Conservation (phyloP, 2,113 vertebrate genomes). For the Cyprichromis sp. region DNA sequence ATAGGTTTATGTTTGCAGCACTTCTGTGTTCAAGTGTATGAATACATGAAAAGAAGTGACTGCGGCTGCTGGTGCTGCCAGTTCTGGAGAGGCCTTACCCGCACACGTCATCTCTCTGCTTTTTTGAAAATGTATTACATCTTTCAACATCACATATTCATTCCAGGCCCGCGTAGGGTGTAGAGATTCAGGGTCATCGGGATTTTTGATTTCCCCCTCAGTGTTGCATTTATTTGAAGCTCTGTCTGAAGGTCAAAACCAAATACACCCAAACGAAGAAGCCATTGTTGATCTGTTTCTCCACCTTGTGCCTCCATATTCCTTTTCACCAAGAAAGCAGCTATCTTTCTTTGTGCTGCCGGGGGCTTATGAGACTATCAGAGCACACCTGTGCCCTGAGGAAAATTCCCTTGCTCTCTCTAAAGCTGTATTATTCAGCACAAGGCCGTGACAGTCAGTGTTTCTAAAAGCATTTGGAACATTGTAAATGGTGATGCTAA, state of each 20-base stretch:
- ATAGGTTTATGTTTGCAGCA: neutral
- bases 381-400: conserved; percentile 62
- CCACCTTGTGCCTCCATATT: conserved; percentile 50
- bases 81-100: conserved; percentile 34
- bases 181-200: conserved; percentile 53
- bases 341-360: conserved; percentile 59
- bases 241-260: conserved; percentile 62
- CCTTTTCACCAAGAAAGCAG: conserved; percentile 59
- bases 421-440: conserved; percentile 65
- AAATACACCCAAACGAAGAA: conserved; percentile 56
- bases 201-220: conserved; percentile 50
- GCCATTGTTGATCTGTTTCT: conserved; percentile 58
- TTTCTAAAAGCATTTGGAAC: conserved; percentile 56
- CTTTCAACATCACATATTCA: conserved; percentile 33
- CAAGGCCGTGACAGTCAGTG: conserved; percentile 58
- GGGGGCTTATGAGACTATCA: conserved; percentile 62
- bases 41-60: conserved; percentile 11
- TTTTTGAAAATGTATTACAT: conserved; percentile 44
- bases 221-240: conserved; percentile 55
- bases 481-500: conserved; percentile 56
- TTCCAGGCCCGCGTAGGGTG: neutral
- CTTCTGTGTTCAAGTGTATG: neutral
- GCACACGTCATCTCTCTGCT: conserved; percentile 8
- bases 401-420: conserved; percentile 63
- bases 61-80: conserved; percentile 27